Evolutionary conservation across 2,113 vertebrate species (phyloP).

Genomic region (Paradoxurus hermaphroditus): DNA sequence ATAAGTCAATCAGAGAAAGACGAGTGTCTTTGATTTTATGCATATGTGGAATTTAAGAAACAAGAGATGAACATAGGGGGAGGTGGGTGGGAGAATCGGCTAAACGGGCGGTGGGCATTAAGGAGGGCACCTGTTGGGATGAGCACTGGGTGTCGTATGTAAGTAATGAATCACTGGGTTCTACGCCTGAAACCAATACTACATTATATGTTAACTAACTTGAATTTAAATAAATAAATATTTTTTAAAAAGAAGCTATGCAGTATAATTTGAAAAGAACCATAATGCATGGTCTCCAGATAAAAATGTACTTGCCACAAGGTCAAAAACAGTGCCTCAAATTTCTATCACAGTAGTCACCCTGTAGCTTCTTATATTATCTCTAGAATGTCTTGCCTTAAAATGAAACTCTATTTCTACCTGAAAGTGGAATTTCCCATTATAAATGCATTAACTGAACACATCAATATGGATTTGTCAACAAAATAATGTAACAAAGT

Average conservation of each 20-base stretch:
- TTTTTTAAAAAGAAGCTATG: not conserved
- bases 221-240: too few relatives aligned
- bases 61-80: too few relatives aligned
- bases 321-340: not conserved
- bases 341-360: not conserved
- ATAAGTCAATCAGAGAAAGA: too few relatives aligned
- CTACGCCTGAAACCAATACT: too few relatives aligned
- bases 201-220: too few relatives aligned
- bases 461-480: not conserved
- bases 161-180: too few relatives aligned
- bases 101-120: too few relatives aligned
- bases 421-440: not conserved
- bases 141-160: too few relatives aligned
- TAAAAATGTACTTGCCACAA: not conserved
- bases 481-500: not conserved
- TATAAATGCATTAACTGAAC: constrained; percentile 1
- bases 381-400: not conserved
- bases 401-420: constrained; percentile 15
- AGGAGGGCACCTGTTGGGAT: too few relatives aligned
- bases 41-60: too few relatives aligned
- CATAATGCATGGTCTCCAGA: not conserved
- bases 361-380: not conserved
- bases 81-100: too few relatives aligned
- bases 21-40: too few relatives aligned
- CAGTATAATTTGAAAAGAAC: not conserved